These are phyloP conservation scores for Eriosoma lanigerum DNA, from an alignment of 1,140 invertebrate species.

Conservation along the genomic window DNA sequence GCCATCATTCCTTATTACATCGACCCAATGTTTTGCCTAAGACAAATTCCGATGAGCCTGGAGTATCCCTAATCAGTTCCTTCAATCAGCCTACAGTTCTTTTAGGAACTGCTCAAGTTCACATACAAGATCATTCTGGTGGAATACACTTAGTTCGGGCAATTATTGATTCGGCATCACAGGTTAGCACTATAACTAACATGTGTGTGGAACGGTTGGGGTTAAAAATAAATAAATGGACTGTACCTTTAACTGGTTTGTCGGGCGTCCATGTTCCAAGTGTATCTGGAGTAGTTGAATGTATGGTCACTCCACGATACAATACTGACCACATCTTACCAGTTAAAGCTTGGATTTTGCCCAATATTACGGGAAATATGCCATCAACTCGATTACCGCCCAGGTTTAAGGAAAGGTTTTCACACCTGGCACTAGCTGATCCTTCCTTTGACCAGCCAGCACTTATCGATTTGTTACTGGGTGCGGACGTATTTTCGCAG, in stretches of 20 bases:
- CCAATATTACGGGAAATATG: neutral
- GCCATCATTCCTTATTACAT: neutral
- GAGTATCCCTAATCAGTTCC: neutral
- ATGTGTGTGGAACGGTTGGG: neutral
- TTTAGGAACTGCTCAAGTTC: neutral
- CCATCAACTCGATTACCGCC: neutral
- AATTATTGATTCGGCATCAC: neutral
- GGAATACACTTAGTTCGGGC: neutral
- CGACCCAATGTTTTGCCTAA: neutral
- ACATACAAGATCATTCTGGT: neutral
- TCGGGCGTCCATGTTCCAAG: neutral
- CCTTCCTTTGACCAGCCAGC: neutral
- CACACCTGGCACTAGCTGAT: neutral
- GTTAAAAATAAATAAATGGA: neutral
- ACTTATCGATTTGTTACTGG: conserved; percentile 39
- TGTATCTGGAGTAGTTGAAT: neutral
- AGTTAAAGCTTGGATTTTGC: neutral
- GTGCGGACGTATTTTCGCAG: conserved; percentile 31
- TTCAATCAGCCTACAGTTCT: neutral
- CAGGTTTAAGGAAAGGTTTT: neutral
- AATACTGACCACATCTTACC: neutral
- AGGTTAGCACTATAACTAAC: neutral
- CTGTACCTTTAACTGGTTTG: neutral
- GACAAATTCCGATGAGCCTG: neutral
- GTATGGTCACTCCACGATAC: no score